Evolutionary conservation across 2,113 vertebrate species (phyloP).

Genomic region (Abramis brama): DNA sequence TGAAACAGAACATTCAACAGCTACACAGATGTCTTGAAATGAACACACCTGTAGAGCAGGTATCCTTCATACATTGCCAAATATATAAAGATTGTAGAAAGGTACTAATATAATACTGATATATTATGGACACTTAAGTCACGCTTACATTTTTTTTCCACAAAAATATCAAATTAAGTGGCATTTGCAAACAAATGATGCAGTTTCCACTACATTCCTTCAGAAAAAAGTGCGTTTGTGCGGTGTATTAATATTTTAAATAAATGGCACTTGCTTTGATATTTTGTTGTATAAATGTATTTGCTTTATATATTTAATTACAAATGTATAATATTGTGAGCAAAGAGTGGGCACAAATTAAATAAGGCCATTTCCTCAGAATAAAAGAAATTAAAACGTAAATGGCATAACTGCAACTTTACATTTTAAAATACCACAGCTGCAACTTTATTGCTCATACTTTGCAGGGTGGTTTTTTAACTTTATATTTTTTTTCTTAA

Average conservation of each 20-base stretch:
- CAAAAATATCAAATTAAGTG: background rate
- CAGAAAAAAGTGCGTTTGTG: background rate
- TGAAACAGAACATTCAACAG: background rate
- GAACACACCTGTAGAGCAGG: background rate
- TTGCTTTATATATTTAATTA: background rate
- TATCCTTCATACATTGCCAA: background rate
- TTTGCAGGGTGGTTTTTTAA: background rate
- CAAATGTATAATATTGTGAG: background rate
- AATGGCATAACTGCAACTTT: no score
- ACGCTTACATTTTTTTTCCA: background rate
- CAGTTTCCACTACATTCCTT: background rate
- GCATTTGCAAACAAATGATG: background rate
- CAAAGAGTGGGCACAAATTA: background rate
- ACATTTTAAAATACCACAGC: background rate
- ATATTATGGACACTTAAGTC: background rate
- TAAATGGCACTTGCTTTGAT: background rate
- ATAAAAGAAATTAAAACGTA: background rate
- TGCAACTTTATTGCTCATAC: background rate
- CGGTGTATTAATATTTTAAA: background rate
- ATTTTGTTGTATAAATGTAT: background rate
- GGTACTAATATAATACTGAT: background rate
- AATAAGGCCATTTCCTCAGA: background rate
- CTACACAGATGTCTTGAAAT: background rate
- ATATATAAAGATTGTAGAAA: background rate
- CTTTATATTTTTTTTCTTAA: no score